Percentiles rank a stretch among this genome's conserved stretches.
phyloP scores from a whole-genome alignment of 2,888 invertebrate genomes.

The Amorpha juglandis region DNA sequence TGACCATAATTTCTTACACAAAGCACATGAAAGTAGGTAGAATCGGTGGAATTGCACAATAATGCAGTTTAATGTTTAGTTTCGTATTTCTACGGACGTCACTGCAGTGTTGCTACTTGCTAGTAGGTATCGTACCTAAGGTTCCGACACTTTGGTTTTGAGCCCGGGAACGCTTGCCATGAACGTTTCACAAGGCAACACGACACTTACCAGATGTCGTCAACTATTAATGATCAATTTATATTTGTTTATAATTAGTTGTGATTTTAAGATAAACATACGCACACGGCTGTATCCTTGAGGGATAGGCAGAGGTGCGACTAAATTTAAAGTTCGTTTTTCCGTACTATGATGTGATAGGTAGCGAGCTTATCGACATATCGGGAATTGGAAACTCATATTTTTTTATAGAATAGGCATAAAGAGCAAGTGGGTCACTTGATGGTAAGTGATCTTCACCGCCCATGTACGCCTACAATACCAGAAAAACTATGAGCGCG shows the following conservation, averaged over 20 bases:
- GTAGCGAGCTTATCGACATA: too few relatives aligned
- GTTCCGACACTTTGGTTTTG: constrained; percentile 53
- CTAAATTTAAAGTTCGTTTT: too few relatives aligned
- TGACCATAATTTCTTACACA: not conserved
- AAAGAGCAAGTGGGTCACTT: too few relatives aligned
- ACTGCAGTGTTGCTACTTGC: constrained; percentile 28
- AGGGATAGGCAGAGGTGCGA: too few relatives aligned
- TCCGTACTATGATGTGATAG: too few relatives aligned
- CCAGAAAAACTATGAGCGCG: too few relatives aligned
- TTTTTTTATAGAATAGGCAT: too few relatives aligned
- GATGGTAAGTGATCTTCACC: too few relatives aligned
- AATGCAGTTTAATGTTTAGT: constrained; percentile 41
- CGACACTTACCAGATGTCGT: constrained; percentile 63
- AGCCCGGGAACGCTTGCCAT: constrained; percentile 67
- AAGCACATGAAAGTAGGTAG: constrained; percentile 3
- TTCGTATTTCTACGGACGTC: constrained; percentile 58
- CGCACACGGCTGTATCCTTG: too few relatives aligned
- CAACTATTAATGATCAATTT: constrained; percentile 42
- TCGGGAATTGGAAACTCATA: too few relatives aligned
- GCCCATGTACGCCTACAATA: too few relatives aligned
- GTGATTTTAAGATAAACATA: too few relatives aligned
- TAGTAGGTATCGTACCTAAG: constrained; percentile 32
- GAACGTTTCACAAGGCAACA: constrained; percentile 75
- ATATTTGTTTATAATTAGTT: not conserved
- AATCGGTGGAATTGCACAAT: constrained; percentile 33